Evolutionary conservation across 1,140 invertebrate species (phyloP), one percentile per base, ranked within the genome.

Genomic region (Leptopilina boulardi): DNA sequence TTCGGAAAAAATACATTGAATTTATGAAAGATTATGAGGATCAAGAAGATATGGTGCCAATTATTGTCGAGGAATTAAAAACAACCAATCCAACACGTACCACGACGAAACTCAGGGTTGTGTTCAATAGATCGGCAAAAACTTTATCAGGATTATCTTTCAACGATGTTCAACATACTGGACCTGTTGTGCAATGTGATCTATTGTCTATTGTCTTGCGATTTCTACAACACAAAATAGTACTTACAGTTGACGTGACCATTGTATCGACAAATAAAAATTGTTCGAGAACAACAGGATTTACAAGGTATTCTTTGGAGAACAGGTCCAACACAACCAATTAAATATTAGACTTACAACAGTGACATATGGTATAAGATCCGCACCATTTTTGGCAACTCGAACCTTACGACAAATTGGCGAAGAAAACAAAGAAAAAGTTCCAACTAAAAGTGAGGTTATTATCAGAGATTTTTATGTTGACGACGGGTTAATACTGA

Each of bases 391-490:
- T 54, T 23, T 79, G 2, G 79, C 76, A 2, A 80, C 71, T 13
- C 23, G 71, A n/a, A 59, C 72, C 0, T 18, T 77, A 15, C 41
- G 56, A 2, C 19, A 77, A 59, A 41, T 80, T 0, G 79, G 73
- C 3, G 59, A 76, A 5, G 74, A 77, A 1, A 44, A 76, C 10
- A n/a, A n/a, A 8, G n/a, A 71, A n/a, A n/a, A 71, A 42, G 74
- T 51, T 76, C 79, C 76, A 0, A 5, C 2, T 0, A 71, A 59
- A 1, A 59, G 73, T 11, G 26, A 44, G 38, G 19, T 76, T 44
- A 47, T 89, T 19, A 71, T 82, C 74, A 79, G 74, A 9, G 86
- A 89, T 77, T 84, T 89, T 19, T 91, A 90, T 72, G 88, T 92
- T 5, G 91, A 92, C 78, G 89, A 85, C 47, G 3, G 80, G 0